Conservation (phyloP, 2,113 vertebrate genomes). For the Peromyscus leucopus region DNA sequence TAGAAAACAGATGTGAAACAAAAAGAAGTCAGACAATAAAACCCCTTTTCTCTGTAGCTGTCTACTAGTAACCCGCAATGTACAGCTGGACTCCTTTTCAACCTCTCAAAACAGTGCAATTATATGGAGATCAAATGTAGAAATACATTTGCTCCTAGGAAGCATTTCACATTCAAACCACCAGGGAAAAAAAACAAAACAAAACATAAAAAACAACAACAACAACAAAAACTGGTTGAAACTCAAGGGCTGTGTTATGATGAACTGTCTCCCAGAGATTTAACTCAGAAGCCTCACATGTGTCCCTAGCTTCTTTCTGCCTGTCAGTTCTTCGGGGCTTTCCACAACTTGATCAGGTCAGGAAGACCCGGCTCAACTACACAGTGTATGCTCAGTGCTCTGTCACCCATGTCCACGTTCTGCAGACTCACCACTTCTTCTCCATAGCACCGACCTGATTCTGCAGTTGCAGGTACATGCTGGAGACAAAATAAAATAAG, state of each 20-base stretch:
- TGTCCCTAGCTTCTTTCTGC: background rate
- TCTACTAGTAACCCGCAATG: accelerated
- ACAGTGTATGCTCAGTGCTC: background rate
- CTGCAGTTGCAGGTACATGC: background rate
- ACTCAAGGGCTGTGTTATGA: background rate
- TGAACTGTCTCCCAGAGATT: background rate
- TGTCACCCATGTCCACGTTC: too few species aligned
- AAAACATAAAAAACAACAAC: background rate
- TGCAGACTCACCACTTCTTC: background rate
- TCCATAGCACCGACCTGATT: background rate
- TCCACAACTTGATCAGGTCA: background rate
- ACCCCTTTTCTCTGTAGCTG: background rate
- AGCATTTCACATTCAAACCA: background rate
- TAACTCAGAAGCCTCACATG: background rate
- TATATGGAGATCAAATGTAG: background rate
- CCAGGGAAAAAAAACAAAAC: background rate
- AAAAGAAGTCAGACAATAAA: background rate
- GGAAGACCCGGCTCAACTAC: background rate
- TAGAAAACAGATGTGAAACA: background rate
- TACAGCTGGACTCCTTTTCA: background rate
- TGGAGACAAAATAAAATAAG: background rate
- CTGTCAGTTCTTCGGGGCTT: background rate
- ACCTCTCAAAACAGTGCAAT: background rate
- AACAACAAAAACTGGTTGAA: background rate
- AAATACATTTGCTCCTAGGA: background rate